Percentiles rank a stretch among this genome's conserved stretches.
Evolutionary conservation across 1,140 invertebrate genomes (phyloP).

Genomic region (Vanessa tameamea): DNA sequence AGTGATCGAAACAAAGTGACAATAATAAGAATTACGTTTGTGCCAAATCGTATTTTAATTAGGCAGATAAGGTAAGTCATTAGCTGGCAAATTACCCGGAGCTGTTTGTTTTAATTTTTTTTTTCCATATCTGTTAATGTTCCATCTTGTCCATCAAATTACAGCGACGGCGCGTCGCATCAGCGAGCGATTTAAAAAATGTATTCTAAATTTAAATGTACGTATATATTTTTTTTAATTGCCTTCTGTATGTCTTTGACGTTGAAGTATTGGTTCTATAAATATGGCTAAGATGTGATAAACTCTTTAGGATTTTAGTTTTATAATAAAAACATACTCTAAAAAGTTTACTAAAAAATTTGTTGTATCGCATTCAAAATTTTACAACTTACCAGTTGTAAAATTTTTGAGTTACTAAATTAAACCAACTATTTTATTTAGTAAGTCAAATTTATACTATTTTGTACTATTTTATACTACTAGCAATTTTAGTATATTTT

Average conservation of each 20-base stretch:
- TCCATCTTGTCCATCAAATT: slow-evolving; percentile 68
- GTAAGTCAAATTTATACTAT: no score
- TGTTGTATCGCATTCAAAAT: no score
- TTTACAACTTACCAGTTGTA: no score
- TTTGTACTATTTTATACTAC: no score
- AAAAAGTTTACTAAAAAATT: neutral
- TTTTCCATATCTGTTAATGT: slow-evolving; percentile 66
- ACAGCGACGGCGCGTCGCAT: slow-evolving; percentile 11
- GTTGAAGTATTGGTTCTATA: no score
- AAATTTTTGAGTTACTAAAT: no score
- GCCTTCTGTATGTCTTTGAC: neutral
- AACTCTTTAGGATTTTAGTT: no score
- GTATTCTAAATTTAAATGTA: neutral
- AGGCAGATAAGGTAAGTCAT: slow-evolving; percentile 70
- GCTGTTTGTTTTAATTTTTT: slow-evolving; percentile 66
- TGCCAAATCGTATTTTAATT: slow-evolving; percentile 79
- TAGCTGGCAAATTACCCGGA: slow-evolving; percentile 71
- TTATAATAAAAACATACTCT: neutral
- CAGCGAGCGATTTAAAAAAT: slow-evolving; percentile 5
- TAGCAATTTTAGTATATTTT: no score
- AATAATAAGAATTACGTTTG: slow-evolving; percentile 55
- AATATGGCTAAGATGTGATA: neutral
- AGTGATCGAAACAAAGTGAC: slow-evolving; percentile 60
- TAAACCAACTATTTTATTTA: no score
- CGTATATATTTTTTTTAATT: neutral